Evolutionary conservation across 92 coral and sea anemone species (phyloP).

Genomic region (Zoanthus sansibaricus): DNA sequence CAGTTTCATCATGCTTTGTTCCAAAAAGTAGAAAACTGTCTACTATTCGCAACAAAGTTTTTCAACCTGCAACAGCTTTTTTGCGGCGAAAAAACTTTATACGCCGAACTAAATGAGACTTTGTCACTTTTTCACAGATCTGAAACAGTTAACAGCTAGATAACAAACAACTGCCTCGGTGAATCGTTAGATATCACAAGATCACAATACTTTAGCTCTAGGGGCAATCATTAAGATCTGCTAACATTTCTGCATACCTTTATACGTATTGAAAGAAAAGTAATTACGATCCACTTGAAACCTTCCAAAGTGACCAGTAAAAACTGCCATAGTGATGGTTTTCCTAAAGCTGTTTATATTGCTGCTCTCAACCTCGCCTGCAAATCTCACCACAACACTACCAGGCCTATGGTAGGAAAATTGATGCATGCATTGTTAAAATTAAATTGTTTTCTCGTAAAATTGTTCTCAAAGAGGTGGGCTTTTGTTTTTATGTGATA

Average conservation of each 20-base stretch:
- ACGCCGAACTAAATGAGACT: no score
- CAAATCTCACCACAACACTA: conserved; percentile 26
- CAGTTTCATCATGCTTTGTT: no score
- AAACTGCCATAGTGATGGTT: neutral
- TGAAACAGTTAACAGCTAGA: neutral
- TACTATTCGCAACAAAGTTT: no score
- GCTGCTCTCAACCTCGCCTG: neutral
- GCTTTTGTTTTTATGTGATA: neutral
- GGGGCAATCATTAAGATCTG: neutral
- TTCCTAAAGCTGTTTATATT: neutral
- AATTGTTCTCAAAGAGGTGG: no score
- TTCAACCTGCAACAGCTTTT: no score
- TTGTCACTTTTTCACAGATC: no score
- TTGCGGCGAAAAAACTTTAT: no score
- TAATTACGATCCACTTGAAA: conserved; percentile 27
- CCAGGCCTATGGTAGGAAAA: conserved; percentile 22
- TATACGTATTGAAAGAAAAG: conserved; percentile 7
- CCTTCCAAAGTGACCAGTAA: conserved; percentile 10
- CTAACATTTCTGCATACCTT: conserved; percentile 7
- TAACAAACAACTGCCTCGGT: neutral
- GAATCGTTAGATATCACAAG: neutral
- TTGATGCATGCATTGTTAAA: no score
- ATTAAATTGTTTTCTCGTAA: neutral
- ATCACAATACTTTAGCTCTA: no score
- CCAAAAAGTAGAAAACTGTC: no score